Evolutionary conservation across 2,888 invertebrate species (phyloP).

Genomic region (Epinotia bilunana): DNA sequence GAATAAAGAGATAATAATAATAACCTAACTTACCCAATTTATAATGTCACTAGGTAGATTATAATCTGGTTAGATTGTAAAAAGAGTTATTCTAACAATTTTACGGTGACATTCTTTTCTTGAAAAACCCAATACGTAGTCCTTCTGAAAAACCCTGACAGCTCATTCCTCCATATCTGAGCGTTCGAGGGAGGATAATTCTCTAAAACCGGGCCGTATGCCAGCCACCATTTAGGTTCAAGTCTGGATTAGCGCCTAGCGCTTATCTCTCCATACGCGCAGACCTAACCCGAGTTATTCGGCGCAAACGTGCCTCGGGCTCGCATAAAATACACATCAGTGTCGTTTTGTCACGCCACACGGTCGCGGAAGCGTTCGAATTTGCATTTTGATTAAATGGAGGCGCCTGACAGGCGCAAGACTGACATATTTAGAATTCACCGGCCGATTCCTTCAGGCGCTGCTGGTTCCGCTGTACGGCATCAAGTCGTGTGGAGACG

Average conservation of each 20-base stretch:
- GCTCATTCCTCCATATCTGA: not conserved
- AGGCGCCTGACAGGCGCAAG: constrained; percentile 56
- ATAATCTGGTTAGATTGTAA: too few species aligned
- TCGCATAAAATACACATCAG: constrained; percentile 58
- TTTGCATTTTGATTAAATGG: constrained; percentile 72
- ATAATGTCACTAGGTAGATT: too few species aligned
- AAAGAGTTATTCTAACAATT: too few species aligned
- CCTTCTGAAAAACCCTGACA: too few species aligned
- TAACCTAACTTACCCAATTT: too few species aligned
- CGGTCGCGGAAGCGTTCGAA: constrained; percentile 61
- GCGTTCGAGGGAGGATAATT: not conserved
- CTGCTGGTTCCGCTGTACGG: not conserved
- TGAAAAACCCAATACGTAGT: too few species aligned
- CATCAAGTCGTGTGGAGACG: not conserved
- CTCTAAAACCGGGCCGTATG: too few species aligned
- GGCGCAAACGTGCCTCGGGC: constrained; percentile 46
- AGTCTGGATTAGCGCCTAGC: not conserved
- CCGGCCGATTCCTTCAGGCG: constrained; percentile 35
- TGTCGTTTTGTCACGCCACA: constrained; percentile 62
- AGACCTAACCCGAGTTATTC: constrained; percentile 50
- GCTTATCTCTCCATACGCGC: constrained; percentile 30
- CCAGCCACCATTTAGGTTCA: not conserved
- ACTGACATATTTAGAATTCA: constrained; percentile 36
- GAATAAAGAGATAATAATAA: too few species aligned
- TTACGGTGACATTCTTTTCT: too few species aligned